Base-by-base conservation (phyloP, 2,888 invertebrate genomes). In the Lasioglossum leucozonium region DNA sequence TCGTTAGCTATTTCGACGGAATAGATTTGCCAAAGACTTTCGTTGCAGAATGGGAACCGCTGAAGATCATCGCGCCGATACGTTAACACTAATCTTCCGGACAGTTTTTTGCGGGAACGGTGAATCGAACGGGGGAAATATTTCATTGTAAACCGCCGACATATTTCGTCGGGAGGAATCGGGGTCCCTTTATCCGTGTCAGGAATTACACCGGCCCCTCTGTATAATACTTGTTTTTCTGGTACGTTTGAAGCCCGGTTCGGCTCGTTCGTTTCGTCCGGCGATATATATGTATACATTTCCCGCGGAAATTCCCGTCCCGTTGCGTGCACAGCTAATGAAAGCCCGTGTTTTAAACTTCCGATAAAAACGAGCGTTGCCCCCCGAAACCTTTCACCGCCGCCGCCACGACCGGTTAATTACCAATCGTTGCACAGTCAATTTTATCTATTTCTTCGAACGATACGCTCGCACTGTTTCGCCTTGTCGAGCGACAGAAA, bases 201-300 rank as follows among this genome's bases (percentile, higher is more conserved):
- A 26, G 58, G 26, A 67, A 80, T 76, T 76, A 58, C 44, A 4
- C 16, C 34, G 4, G 13, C 4, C 11, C 4, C 11, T 34, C 30
- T 18, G 37, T 18, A 26, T 62, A 72, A 77, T 58, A 16, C 22
- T 22, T 81, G 62, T 77, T 77, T 81, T 81, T 65, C 42, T 8
- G 22, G 16, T 16, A 42, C 65, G 65, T 34, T 34, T 34, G 22
- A 6, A 55, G 6, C 47, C 16, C 30, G 30, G 65, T 47, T 55
- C 26, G 71, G 42, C 55, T 44, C 42, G 51, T 72, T 65, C n/a
- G 18, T 37, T n/a, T 30, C n/a, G 16, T 10, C n/a, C 22, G 51
- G 42, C 42, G 44, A 18, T 34, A 62, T 47, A 47, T 47, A 8
- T 72, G 62, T 72, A 72, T 62, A 62, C 30, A 18, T 72, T 71